These are phyloP conservation scores for Epinotia demarniana DNA, from an alignment of 2,888 invertebrate genomes.

Conservation along the genomic window DNA sequence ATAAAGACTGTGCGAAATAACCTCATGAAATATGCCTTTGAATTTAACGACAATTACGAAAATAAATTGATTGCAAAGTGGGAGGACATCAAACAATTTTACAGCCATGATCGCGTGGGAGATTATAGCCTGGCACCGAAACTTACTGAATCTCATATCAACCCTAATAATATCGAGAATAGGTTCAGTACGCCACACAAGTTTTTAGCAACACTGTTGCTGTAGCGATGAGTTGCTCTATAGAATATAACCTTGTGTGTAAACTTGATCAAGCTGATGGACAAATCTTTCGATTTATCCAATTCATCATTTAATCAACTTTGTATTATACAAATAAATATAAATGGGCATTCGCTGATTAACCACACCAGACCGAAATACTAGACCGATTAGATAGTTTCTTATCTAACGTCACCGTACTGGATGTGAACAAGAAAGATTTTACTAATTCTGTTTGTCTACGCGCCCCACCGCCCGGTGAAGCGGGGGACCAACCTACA, in stretches of 20 bases:
- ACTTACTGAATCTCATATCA: not conserved
- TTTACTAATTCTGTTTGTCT: not conserved
- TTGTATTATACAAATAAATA: not conserved
- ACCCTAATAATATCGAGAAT: not conserved
- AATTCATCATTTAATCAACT: not conserved
- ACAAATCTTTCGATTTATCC: not conserved
- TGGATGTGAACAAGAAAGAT: not conserved
- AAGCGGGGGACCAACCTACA: no score
- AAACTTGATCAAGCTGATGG: not conserved
- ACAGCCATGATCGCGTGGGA: not conserved
- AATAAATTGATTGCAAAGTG: not conserved
- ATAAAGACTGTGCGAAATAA: no score
- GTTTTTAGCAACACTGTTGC: conserved; percentile 1
- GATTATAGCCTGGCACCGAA: not conserved
- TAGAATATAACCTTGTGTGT: conserved; percentile 2
- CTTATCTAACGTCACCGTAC: not conserved
- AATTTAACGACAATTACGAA: not conserved
- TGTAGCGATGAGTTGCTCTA: not conserved
- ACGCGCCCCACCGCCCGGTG: no score
- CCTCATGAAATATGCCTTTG: no score
- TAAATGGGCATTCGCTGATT: not conserved
- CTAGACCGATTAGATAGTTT: not conserved
- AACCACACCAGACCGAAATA: not conserved
- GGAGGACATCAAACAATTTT: not conserved
- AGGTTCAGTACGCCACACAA: not conserved